Percentiles rank a stretch among this genome's conserved stretches.
phyloP scores from a whole-genome alignment of 1,140 invertebrate genomes.

The Eupristina koningsbergeri region DNA sequence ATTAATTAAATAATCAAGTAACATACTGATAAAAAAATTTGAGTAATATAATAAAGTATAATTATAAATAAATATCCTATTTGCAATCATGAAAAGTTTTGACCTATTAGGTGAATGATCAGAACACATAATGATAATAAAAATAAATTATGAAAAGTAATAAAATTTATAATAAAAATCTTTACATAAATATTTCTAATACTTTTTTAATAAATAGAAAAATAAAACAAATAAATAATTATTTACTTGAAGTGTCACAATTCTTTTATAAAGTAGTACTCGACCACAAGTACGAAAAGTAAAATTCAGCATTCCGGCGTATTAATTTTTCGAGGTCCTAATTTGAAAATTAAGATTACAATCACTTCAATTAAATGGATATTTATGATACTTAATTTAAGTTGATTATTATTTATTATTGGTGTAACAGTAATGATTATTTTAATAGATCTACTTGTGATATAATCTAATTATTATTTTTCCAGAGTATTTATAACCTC shows the following conservation, averaged over 20 bases:
- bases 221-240: neutral
- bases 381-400: neutral
- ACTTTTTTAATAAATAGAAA: neutral
- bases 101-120: too few species aligned
- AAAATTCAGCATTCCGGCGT: constrained; percentile 47
- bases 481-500: too few species aligned
- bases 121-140: too few species aligned
- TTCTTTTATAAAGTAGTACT: constrained; percentile 22
- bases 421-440: neutral
- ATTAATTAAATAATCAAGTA: too few species aligned
- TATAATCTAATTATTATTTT: neutral
- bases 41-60: too few species aligned
- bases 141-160: too few species aligned
- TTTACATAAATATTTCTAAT: neutral
- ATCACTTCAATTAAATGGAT: neutral
- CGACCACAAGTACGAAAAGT: constrained; percentile 37
- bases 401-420: neutral
- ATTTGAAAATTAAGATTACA: neutral
- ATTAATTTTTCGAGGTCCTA: neutral
- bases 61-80: too few species aligned
- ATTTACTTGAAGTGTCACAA: constrained; percentile 23
- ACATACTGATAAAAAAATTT: too few species aligned
- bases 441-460: neutral
- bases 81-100: too few species aligned
- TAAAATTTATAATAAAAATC: too few species aligned